Evolutionary conservation across 2,888 invertebrate genomes (phyloP).

Genomic region (Tetramorium bicarinatum): DNA sequence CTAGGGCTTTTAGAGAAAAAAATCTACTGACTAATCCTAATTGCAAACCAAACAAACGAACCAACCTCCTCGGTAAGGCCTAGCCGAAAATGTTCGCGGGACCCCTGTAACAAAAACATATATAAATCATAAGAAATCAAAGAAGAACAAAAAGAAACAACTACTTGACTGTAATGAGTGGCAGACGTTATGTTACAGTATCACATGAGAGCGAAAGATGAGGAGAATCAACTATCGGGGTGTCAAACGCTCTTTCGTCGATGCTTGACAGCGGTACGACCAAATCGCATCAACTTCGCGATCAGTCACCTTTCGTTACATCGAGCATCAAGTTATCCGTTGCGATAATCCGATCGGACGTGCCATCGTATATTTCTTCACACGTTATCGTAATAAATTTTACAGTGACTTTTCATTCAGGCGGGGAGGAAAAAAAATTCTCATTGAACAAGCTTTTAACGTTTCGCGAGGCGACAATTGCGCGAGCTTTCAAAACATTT

Average conservation of each 20-base stretch:
- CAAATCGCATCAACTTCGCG: constrained; percentile 4
- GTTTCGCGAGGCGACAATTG: not conserved
- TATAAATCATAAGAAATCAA: constrained; percentile 85
- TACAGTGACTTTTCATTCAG: not conserved
- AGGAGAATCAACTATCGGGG: constrained; percentile 20
- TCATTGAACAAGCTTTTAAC: not conserved
- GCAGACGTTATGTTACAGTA: constrained; percentile 53
- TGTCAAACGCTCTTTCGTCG: constrained; percentile 42
- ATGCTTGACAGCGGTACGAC: not conserved
- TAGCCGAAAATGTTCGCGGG: constrained; percentile 85
- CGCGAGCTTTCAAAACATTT: not conserved
- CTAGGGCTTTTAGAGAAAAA: constrained; percentile 76
- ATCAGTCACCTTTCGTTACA: constrained; percentile 12
- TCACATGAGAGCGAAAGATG: constrained; percentile 33
- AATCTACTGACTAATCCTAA: constrained; percentile 84
- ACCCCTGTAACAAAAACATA: constrained; percentile 86
- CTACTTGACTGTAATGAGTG: constrained; percentile 66
- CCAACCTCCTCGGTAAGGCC: constrained; percentile 86
- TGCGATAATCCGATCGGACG: not conserved
- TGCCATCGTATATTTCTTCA: not conserved
- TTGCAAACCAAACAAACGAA: constrained; percentile 85
- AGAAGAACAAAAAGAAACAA: constrained; percentile 79
- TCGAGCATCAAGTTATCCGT: constrained; percentile 6
- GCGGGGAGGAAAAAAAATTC: not conserved
- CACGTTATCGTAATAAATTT: not conserved